These are phyloP conservation scores for Amphiduros pacificus DNA, from an alignment of 2,888 invertebrate genomes.

Conservation along the genomic window DNA sequence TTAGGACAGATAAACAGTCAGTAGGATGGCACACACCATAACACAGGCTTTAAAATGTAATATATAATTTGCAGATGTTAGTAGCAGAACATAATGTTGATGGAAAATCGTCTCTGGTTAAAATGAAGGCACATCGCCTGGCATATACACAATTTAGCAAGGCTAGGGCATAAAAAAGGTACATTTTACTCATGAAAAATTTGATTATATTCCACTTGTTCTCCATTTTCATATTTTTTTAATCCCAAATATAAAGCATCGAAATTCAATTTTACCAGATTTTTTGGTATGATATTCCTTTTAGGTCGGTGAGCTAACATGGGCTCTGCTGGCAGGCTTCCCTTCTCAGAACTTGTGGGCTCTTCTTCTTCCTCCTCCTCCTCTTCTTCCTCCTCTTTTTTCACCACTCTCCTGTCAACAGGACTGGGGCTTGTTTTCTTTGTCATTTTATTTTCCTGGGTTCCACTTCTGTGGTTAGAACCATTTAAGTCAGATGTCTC, in stretches of 20 bases:
- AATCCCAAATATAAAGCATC: too few relatives aligned
- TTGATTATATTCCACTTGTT: background rate
- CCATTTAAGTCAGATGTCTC: background rate
- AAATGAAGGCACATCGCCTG: background rate
- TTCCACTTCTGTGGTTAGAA: background rate
- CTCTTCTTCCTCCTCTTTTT: background rate
- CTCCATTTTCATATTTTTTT: too few relatives aligned
- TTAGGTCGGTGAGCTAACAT: slow-evolving; percentile 3
- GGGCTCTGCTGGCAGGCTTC: background rate
- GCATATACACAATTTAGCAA: background rate
- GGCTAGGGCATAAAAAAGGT: background rate
- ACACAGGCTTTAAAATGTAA: too few relatives aligned
- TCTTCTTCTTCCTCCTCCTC: background rate
- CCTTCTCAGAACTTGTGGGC: background rate
- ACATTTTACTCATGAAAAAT: background rate
- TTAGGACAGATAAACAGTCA: too few relatives aligned
- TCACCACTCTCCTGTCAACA: background rate
- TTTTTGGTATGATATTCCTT: slow-evolving; percentile 17
- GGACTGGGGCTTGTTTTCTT: slow-evolving; percentile 4
- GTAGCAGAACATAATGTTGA: too few relatives aligned
- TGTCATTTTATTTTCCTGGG: too few relatives aligned
- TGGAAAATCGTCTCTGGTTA: background rate
- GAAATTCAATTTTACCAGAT: slow-evolving; percentile 2
- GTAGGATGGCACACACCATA: too few relatives aligned
- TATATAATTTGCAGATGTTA: too few relatives aligned